Evolutionary conservation across 2,888 invertebrate species (phyloP).

Genomic region (Tetragonisca angustula): DNA sequence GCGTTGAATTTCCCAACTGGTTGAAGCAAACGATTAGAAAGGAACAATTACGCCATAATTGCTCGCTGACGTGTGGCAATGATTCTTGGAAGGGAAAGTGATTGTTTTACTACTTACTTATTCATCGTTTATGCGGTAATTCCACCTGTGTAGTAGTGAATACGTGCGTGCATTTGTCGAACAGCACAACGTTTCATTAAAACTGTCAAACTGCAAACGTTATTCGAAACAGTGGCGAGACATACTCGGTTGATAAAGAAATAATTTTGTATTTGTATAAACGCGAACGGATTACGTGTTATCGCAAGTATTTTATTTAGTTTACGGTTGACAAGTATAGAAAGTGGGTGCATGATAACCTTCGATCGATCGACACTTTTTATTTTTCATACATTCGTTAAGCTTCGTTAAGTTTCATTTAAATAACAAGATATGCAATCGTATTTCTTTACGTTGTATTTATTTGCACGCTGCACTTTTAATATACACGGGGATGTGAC

Average conservation of each 20-base stretch:
- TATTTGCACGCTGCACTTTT: neutral
- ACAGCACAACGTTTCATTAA: too few species aligned
- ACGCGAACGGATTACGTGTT: constrained; percentile 14
- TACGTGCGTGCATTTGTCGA: too few species aligned
- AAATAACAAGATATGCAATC: neutral
- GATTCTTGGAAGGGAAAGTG: constrained; percentile 47
- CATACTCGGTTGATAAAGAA: too few species aligned
- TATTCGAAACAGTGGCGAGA: too few species aligned
- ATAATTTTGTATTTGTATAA: too few species aligned
- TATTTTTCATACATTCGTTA: neutral
- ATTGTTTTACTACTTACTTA: constrained; percentile 29
- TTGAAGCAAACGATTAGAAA: constrained; percentile 16
- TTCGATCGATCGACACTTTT: neutral
- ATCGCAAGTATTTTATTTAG: neutral
- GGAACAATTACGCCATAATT: constrained; percentile 17
- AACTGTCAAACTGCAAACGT: too few species aligned
- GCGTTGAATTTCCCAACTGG: too few species aligned
- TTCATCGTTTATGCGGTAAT: constrained; percentile 11
- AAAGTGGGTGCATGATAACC: neutral
- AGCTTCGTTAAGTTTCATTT: neutral
- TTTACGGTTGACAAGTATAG: neutral
- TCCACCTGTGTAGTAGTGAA: neutral
- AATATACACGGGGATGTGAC: neutral
- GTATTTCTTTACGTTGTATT: neutral
- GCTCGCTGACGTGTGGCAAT: constrained; percentile 21